Evolutionary conservation across 1,140 invertebrate species (phyloP).

Genomic region (Zaprionus lachaisei): DNA sequence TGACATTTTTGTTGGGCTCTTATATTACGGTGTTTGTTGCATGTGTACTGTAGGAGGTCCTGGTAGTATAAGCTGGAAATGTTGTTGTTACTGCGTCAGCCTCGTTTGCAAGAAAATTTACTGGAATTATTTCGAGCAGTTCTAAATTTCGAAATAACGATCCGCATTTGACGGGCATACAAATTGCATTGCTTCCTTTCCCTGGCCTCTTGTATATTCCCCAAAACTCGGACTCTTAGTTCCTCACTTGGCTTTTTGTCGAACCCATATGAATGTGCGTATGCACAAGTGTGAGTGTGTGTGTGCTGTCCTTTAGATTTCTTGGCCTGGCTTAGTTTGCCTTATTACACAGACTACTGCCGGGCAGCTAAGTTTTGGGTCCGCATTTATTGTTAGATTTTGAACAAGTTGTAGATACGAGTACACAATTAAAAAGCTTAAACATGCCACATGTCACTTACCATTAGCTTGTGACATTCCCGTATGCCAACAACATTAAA

Average conservation of each 20-base stretch:
- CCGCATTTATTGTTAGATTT: slow-evolving; percentile 34
- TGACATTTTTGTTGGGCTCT: not conserved
- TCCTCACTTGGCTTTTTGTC: slow-evolving; percentile 36
- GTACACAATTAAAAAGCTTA: slow-evolving; percentile 76
- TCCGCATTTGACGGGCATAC: slow-evolving; percentile 78
- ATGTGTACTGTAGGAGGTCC: slow-evolving; percentile 16
- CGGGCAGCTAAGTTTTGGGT: slow-evolving; percentile 54
- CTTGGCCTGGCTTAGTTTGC: slow-evolving; percentile 31
- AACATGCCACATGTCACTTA: slow-evolving; percentile 33
- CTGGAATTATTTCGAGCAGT: slow-evolving; percentile 80
- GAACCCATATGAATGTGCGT: slow-evolving; percentile 33
- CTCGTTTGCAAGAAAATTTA: slow-evolving; percentile 79
- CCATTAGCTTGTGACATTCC: not conserved
- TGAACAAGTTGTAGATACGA: slow-evolving; percentile 54
- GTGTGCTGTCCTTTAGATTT: slow-evolving; percentile 40
- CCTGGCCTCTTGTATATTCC: not conserved
- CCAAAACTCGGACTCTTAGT: not conserved
- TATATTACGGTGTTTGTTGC: slow-evolving; percentile 29
- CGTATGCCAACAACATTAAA: not conserved
- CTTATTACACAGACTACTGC: slow-evolving; percentile 19
- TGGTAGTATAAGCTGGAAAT: slow-evolving; percentile 44
- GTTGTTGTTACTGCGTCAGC: slow-evolving; percentile 59
- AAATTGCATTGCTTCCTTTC: slow-evolving; percentile 60
- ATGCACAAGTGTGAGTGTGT: not conserved
- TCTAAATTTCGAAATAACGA: slow-evolving; percentile 82